phyloP scores from a whole-genome alignment of 2,113 vertebrate genomes.

The Mirounga angustirostris region DNA sequence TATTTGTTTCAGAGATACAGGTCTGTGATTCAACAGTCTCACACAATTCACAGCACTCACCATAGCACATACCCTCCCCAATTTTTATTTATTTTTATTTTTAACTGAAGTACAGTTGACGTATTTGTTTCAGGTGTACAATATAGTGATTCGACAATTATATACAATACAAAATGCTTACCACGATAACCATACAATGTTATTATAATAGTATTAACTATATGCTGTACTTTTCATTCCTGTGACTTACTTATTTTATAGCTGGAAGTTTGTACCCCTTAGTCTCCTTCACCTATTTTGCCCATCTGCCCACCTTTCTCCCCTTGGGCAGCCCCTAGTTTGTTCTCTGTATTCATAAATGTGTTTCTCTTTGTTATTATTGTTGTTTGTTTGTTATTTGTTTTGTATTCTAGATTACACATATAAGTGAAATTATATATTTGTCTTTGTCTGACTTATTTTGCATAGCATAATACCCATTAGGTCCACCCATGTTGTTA shows the following conservation, averaged over 20 bases:
- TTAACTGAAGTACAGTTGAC: neutral
- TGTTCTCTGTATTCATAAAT: neutral
- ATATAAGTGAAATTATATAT: neutral
- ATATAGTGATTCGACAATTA: neutral
- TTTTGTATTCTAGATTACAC: neutral
- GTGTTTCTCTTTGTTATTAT: neutral
- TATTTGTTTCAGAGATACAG: too few species aligned
- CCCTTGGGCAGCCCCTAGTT: neutral
- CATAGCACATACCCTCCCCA: too few species aligned
- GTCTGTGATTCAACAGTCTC: too few species aligned
- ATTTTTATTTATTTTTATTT: neutral
- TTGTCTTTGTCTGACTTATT: neutral
- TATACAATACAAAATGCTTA: neutral
- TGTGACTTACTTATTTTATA: neutral
- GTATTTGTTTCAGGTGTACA: neutral
- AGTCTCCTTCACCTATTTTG: neutral
- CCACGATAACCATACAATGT: neutral
- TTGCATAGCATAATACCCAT: neutral
- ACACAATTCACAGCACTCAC: too few species aligned
- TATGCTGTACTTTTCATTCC: neutral
- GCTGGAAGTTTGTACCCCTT: neutral
- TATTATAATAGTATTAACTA: neutral
- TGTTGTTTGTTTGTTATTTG: neutral
- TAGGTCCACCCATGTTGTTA: neutral
- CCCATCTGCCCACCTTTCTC: neutral